Conservation (phyloP, 2,888 invertebrate genomes). For the Autographa gamma region DNA sequence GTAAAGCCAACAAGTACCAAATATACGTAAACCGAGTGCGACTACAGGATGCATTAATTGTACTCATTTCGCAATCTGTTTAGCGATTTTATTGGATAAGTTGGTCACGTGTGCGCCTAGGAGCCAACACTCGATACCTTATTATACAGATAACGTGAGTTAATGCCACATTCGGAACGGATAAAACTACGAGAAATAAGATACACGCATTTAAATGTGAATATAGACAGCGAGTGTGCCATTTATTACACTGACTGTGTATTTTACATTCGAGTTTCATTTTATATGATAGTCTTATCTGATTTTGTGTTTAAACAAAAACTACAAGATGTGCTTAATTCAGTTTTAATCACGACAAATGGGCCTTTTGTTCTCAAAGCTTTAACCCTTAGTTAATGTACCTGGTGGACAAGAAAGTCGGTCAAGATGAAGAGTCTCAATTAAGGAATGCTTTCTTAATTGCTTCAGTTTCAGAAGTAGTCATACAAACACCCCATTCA, state of each 20-base stretch:
- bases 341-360: neutral
- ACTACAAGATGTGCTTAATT: neutral
- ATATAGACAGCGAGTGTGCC: slow-evolving; percentile 26
- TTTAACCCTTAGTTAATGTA: neutral
- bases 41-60: slow-evolving; percentile 56
- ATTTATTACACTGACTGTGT: slow-evolving; percentile 21
- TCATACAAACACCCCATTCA: slow-evolving; percentile 31
- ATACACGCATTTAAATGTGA: slow-evolving; percentile 42
- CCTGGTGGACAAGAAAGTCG: slow-evolving; percentile 1
- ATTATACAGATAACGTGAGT: slow-evolving; percentile 44
- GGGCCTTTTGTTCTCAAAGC: neutral
- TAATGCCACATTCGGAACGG: slow-evolving; percentile 36
- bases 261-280: slow-evolving; percentile 10
- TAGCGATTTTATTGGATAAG: slow-evolving; percentile 51
- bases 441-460: slow-evolving; percentile 3
- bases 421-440: slow-evolving; percentile 3
- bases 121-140: slow-evolving; percentile 33
- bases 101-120: slow-evolving; percentile 36
- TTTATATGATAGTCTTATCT: slow-evolving; percentile 10
- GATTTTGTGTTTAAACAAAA: slow-evolving; percentile 10
- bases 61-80: slow-evolving; percentile 53
- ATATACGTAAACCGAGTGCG: slow-evolving; percentile 32
- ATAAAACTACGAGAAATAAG: slow-evolving; percentile 38
- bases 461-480: slow-evolving; percentile 27
- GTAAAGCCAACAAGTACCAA: slow-evolving; percentile 45